These are phyloP conservation scores for Ethmia dodecea DNA, from an alignment of 2,888 invertebrate species.

Conservation along the genomic window DNA sequence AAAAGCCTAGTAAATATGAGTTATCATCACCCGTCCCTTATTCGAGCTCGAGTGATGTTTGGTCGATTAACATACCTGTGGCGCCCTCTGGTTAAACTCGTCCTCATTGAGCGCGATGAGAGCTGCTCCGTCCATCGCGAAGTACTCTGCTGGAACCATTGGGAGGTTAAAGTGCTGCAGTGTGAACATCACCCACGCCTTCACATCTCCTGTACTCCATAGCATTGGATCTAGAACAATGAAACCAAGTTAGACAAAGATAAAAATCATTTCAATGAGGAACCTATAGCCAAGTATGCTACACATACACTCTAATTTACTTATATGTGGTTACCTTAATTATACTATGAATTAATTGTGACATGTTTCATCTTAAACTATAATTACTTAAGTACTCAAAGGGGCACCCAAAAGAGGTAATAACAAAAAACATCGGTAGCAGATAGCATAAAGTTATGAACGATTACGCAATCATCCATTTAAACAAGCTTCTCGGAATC, in stretches of 20 bases:
- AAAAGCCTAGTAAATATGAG: too few relatives aligned
- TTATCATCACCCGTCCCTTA: neutral
- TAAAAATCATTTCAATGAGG: too few relatives aligned
- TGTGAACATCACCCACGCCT: conserved; percentile 93
- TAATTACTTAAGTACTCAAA: too few relatives aligned
- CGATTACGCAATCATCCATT: conserved; percentile 53
- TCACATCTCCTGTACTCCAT: conserved; percentile 91
- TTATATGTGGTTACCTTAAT: too few relatives aligned
- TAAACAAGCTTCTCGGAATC: conserved; percentile 50
- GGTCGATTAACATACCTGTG: conserved; percentile 79
- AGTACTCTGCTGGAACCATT: conserved; percentile 84
- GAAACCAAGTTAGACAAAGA: too few relatives aligned
- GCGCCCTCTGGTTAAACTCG: conserved; percentile 89
- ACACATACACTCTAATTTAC: too few relatives aligned
- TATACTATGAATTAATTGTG: too few relatives aligned
- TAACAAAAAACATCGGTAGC: conserved; percentile 38
- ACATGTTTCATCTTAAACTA: too few relatives aligned
- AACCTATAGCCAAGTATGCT: too few relatives aligned
- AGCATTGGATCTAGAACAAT: conserved; percentile 87
- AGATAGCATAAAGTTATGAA: conserved; percentile 24
- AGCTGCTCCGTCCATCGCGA: conserved; percentile 87
- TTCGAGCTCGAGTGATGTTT: too few relatives aligned
- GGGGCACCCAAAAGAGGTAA: too few relatives aligned
- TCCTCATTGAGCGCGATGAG: conserved; percentile 88
- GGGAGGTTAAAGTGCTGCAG: conserved; percentile 87